Evolutionary conservation across 2,113 vertebrate species (phyloP).

Genomic region (Triplophysa rosa): DNA sequence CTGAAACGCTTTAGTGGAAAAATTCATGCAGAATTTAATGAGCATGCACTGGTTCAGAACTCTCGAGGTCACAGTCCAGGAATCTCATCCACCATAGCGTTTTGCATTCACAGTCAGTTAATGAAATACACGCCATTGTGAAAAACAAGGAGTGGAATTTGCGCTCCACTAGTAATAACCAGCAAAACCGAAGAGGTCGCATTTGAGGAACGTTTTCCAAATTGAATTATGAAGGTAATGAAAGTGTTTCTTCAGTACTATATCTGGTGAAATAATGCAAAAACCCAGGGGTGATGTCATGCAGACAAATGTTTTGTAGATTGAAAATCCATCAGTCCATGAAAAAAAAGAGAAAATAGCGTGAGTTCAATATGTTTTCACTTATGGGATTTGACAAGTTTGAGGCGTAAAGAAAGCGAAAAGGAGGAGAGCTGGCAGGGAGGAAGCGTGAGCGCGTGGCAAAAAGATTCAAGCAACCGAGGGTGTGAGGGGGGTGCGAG

Average conservation of each 20-base stretch:
- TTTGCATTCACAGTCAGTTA: constrained; percentile 24
- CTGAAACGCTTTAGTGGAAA: not conserved
- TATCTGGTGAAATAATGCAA: constrained; percentile 55
- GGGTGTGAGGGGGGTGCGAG: constrained; percentile 10
- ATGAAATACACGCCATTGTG: constrained; percentile 40
- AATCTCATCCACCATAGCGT: constrained; percentile 1
- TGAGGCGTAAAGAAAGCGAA: constrained; percentile 36
- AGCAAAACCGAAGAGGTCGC: constrained; percentile 54
- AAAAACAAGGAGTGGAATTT: constrained; percentile 48
- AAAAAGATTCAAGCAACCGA: constrained; percentile 56
- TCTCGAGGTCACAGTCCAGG: constrained; percentile 23
- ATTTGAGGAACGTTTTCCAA: constrained; percentile 53
- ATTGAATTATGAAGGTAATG: constrained; percentile 51
- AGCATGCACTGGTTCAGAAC: constrained; percentile 16
- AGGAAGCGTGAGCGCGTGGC: constrained; percentile 55
- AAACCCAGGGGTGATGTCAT: constrained; percentile 53
- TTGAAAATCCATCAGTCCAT: constrained; percentile 63
- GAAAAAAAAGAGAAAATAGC: constrained; percentile 33
- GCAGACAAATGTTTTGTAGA: constrained; percentile 50
- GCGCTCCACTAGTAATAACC: constrained; percentile 53
- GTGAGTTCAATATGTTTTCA: constrained; percentile 58
- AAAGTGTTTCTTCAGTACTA: constrained; percentile 54
- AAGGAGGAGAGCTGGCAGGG: constrained; percentile 48
- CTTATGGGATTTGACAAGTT: constrained; percentile 60
- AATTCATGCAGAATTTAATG: constrained; percentile 14